Evolutionary conservation across 2,113 vertebrate genomes (phyloP).

Genomic region (Anoura caudifer): DNA sequence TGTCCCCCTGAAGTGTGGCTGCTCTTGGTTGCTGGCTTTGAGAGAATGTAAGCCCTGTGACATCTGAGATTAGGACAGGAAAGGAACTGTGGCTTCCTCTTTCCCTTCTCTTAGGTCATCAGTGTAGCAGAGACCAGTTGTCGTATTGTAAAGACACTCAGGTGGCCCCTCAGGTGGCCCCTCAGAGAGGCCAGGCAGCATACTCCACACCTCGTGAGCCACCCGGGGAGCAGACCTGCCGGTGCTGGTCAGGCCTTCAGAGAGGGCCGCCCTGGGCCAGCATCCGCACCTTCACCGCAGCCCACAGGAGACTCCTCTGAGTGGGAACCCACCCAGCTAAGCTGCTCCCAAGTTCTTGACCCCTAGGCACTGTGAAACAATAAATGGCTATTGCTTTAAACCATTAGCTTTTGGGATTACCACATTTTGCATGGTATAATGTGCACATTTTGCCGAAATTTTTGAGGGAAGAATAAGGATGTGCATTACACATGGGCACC

Average conservation of each 20-base stretch:
- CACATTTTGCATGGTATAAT: too few species aligned
- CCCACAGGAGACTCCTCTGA: neutral
- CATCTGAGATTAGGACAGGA: neutral
- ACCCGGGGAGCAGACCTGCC: neutral
- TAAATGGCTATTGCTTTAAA: too few species aligned
- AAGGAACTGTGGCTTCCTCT: neutral
- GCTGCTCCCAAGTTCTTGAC: neutral
- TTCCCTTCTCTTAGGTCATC: neutral
- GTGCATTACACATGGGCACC: too few species aligned
- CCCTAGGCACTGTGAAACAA: accelerated
- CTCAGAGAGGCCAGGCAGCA: neutral
- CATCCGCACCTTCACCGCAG: neutral
- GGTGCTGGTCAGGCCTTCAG: neutral
- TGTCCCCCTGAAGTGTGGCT: neutral
- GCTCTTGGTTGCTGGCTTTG: neutral
- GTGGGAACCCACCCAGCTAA: too few species aligned
- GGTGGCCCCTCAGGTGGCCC: neutral
- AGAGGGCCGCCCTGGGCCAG: neutral
- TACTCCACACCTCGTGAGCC: neutral
- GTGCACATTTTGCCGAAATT: too few species aligned
- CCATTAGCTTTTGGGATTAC: neutral
- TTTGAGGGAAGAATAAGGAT: too few species aligned
- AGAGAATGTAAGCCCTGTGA: neutral
- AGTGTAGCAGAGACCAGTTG: neutral
- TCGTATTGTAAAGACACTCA: neutral